Percentiles rank a stretch among this genome's conserved stretches.
phyloP scores from a whole-genome alignment of 1,140 invertebrate genomes.

The Probaryconus sp. region DNA sequence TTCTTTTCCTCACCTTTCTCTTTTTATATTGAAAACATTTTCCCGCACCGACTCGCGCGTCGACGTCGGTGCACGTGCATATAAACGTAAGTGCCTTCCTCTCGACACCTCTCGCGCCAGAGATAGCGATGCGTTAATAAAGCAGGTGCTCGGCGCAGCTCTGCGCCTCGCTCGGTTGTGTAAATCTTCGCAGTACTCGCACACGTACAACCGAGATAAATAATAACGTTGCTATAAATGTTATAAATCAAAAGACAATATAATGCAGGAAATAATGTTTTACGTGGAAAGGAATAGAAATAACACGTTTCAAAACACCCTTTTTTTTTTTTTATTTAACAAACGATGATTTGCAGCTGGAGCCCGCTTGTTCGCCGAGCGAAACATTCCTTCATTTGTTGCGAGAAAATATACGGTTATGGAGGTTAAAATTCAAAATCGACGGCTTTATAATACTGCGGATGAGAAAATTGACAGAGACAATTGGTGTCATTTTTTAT shows the following conservation, averaged over 20 bases:
- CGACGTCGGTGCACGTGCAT: slow-evolving; percentile 21
- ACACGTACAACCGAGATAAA: slow-evolving; percentile 3
- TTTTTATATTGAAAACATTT: slow-evolving; percentile 49
- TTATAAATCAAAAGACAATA: slow-evolving; percentile 43
- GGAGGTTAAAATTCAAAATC: no score
- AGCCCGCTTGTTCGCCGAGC: no score
- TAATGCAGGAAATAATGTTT: neutral
- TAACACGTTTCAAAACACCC: no score
- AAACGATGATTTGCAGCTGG: no score
- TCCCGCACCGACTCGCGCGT: slow-evolving; percentile 20
- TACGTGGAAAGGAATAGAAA: no score
- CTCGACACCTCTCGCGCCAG: slow-evolving; percentile 3
- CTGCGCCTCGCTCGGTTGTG: slow-evolving; percentile 18
- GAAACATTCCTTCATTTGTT: no score
- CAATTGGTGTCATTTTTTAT: no score
- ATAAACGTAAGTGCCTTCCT: slow-evolving; percentile 31
- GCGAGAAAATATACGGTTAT: no score
- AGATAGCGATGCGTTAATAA: slow-evolving; percentile 50
- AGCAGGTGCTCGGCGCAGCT: slow-evolving; percentile 48
- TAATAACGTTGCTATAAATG: slow-evolving; percentile 19
- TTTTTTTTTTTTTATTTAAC: no score
- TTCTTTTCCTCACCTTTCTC: slow-evolving; percentile 54
- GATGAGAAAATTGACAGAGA: no score
- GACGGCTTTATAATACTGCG: no score
- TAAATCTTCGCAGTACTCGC: slow-evolving; percentile 6